Evolutionary conservation across 2,888 invertebrate genomes (phyloP).

Genomic region (Digitonthophagus gazella): DNA sequence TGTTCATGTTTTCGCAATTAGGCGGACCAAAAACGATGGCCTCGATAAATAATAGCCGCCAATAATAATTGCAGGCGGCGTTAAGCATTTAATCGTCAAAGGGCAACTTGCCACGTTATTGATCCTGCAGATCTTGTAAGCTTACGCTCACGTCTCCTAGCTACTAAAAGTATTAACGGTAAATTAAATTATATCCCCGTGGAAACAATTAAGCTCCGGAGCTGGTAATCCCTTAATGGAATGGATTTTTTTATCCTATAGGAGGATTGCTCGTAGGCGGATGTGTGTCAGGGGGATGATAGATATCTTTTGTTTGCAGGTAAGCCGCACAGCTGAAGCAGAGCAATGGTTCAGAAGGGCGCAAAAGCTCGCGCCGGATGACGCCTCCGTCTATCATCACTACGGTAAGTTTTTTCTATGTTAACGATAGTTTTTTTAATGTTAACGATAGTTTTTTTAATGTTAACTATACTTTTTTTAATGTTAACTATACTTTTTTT

Average conservation of each 20-base stretch:
- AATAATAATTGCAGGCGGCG: neutral
- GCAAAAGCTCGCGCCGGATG: constrained; percentile 75
- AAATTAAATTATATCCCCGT: constrained; percentile 6
- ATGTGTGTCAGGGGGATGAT: constrained; percentile 6
- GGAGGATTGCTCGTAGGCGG: neutral
- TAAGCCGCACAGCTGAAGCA: constrained; percentile 78
- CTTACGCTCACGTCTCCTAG: neutral
- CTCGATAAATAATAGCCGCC: neutral
- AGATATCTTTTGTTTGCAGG: constrained; percentile 54
- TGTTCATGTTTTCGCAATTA: neutral
- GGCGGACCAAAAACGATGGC: neutral
- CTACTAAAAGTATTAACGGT: neutral
- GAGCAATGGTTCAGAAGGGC: constrained; percentile 89
- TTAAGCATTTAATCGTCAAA: neutral
- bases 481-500: too few relatives aligned
- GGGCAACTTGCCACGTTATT: neutral
- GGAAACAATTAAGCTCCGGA: constrained; percentile 10
- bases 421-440: neutral
- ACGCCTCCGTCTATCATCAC: constrained; percentile 83
- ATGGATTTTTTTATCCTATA: constrained; percentile 1
- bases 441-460: neutral
- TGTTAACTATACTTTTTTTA: too few relatives aligned
- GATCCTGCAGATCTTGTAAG: neutral
- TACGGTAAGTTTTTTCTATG: constrained; percentile 65
- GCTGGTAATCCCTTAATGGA: constrained; percentile 9